phyloP scores from a whole-genome alignment of 92 coral and sea anemone genomes.

The Desmophyllum pertusum region DNA sequence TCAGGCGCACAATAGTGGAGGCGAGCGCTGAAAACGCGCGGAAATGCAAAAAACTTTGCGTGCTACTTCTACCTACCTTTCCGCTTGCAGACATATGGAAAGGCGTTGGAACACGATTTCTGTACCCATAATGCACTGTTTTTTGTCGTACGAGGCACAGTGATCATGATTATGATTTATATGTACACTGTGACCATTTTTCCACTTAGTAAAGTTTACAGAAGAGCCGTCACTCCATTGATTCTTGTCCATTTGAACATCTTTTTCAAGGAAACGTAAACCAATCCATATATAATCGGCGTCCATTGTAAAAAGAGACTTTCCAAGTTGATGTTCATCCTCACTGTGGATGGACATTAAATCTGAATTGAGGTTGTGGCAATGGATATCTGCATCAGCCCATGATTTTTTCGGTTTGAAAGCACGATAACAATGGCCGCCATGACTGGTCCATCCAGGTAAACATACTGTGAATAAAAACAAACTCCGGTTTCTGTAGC shows the following conservation, averaged over 20 bases:
- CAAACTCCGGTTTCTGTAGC: too few species aligned
- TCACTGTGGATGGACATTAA: background rate
- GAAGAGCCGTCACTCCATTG: constrained; percentile 8
- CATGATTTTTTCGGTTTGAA: background rate
- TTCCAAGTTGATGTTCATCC: constrained; percentile 7
- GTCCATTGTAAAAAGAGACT: background rate
- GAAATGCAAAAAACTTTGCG: too few species aligned
- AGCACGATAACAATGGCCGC: constrained; percentile 17
- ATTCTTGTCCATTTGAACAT: background rate
- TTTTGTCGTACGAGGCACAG: background rate
- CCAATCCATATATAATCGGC: constrained; percentile 19
- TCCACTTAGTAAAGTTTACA: constrained; percentile 18
- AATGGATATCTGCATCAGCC: background rate
- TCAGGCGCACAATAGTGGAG: too few species aligned
- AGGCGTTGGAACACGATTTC: background rate
- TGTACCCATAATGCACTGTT: background rate
- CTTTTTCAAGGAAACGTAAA: background rate
- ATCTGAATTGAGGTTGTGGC: constrained; percentile 21
- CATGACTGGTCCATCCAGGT: constrained; percentile 17
- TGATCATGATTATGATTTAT: background rate
- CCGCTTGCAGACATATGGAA: constrained; percentile 24
- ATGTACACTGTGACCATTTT: too few species aligned
- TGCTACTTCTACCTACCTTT: constrained; percentile 16
- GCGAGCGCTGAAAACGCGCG: too few species aligned
- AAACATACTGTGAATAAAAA: constrained; percentile 16